Base-by-base conservation (phyloP, 2,888 invertebrate genomes). In the Esperia sulphurella region DNA sequence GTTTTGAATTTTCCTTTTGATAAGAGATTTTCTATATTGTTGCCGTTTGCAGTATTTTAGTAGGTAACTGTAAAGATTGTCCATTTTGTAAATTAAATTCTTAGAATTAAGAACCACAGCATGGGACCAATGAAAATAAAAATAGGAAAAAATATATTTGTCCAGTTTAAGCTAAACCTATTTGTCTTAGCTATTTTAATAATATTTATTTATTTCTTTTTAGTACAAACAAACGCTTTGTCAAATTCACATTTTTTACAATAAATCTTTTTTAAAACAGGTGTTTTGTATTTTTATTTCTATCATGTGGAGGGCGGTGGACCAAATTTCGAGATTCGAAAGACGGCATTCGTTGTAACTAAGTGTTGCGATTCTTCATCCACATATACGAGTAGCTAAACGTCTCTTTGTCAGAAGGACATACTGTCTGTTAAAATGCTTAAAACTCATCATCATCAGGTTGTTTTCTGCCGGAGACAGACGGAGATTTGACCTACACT, bases 241-340 rank as follows among this genome's bases (percentile, higher is more conserved):
- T 62, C 57, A 54, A 58, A 54, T 59, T 60, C 65, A 62, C 60
- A 59, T 50, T 66, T 66, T 66, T 64, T 66, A 58, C 58, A 70
- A 68, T 69, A 69, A 65, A 63, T 41, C 50, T 57, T 58, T 59
- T 60, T 51, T 60, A 51, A n/a, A 58, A 56, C 40, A 38, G 21
- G 8, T 14, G n/a, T 21, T 5, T 21, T 5, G 5, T 21, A 21
- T 21, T 21, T 21, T 21, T n/a, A n/a, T n/a, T 21, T 21, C 21
- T 21, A 21, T 5, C 21, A 21, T n/a, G n/a, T n/a, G n/a, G n/a
- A n/a, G n/a, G n/a, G n/a, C n/a, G n/a, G n/a, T n/a, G n/a, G n/a
- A n/a, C n/a, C n/a, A n/a, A n/a, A n/a, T n/a, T n/a, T n/a, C n/a
- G n/a, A n/a, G n/a, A n/a, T n/a, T n/a, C n/a, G n/a, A n/a, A n/a